phyloP scores from a whole-genome alignment of 2,888 invertebrate genomes.

The Napeogenes sylphis region DNA sequence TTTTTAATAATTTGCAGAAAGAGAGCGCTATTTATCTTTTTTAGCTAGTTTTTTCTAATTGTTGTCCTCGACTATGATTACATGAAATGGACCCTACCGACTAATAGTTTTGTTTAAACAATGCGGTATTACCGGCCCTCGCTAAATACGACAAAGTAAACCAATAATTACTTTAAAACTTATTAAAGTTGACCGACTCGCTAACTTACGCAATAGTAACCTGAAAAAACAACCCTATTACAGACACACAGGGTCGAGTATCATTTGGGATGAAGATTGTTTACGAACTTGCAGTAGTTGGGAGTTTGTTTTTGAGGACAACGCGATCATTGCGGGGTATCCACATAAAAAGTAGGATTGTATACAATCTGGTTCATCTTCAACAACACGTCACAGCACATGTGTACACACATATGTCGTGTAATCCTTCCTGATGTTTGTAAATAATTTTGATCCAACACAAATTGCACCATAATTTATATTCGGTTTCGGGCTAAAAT shows the following conservation, averaged over 20 bases:
- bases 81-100: no score
- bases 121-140: no score
- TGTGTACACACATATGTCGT: conserved; percentile 38
- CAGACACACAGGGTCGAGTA: background rate
- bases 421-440: conserved; percentile 23
- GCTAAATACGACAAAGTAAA: conserved; percentile 13
- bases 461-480: background rate
- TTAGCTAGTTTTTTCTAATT: no score
- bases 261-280: background rate
- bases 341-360: conserved; percentile 43
- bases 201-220: conserved; percentile 8
- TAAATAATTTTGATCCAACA: background rate
- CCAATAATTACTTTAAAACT: conserved; percentile 15
- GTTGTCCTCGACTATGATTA: no score
- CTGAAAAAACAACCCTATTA: background rate
- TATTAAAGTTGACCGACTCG: conserved; percentile 16
- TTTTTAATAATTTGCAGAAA: no score
- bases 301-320: conserved; percentile 41
- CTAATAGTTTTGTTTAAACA: no score
- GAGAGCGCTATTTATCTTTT: no score
- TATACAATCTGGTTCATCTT: conserved; percentile 46
- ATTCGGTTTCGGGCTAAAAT: background rate
- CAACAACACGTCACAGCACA: conserved; percentile 33
- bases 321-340: conserved; percentile 45
- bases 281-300: background rate